Percentiles rank a stretch among this genome's conserved stretches.
phyloP scores from a whole-genome alignment of 2,888 invertebrate species.

The Diaphora mendica region DNA sequence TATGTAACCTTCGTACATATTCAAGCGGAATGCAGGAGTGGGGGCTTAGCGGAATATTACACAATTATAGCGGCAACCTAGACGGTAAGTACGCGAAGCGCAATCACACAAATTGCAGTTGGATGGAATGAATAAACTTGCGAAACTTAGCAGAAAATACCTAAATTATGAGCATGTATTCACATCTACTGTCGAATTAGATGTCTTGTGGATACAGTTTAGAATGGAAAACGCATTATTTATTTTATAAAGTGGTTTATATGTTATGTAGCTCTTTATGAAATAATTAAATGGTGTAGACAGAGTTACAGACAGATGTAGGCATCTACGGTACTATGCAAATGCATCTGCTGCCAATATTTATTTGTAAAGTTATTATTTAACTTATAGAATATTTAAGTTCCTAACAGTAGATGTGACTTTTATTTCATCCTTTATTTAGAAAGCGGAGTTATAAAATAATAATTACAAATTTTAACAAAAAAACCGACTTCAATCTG shows the following conservation, averaged over 20 bases:
- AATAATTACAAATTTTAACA: no score
- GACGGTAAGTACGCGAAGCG: constrained; percentile 24
- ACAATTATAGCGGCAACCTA: constrained; percentile 38
- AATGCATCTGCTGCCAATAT: neutral
- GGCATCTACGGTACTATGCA: neutral
- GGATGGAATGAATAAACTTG: constrained; percentile 35
- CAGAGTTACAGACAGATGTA: neutral
- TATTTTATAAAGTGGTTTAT: neutral
- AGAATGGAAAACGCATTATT: neutral
- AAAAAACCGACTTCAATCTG: no score
- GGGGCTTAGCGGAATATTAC: constrained; percentile 37
- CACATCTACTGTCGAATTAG: constrained; percentile 18
- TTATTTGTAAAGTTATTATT: neutral
- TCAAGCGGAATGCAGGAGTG: constrained; percentile 18
- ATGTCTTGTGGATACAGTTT: neutral
- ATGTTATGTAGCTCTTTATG: no score
- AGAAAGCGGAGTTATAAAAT: no score
- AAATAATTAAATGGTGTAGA: neutral
- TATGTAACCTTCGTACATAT: constrained; percentile 41
- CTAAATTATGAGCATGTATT: constrained; percentile 30
- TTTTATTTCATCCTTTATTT: no score
- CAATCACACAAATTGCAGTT: constrained; percentile 45
- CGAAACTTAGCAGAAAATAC: constrained; percentile 30
- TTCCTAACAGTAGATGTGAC: no score
- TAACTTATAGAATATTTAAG: no score